Base-by-base conservation (phyloP, 2,888 invertebrate genomes). In the Tineola bisselliella region DNA sequence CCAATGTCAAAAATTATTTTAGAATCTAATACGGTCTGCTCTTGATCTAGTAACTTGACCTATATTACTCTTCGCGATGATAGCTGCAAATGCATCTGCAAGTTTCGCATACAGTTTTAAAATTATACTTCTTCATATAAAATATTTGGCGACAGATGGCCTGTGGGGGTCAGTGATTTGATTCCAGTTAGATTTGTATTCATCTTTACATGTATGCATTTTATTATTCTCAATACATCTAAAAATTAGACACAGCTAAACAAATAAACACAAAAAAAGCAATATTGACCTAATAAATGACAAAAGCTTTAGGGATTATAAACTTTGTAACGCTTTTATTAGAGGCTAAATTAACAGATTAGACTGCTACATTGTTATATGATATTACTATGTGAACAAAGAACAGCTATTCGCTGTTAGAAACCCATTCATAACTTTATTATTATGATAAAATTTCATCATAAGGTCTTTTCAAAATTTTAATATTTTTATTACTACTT, bases 31-130 rank as follows among this genome's bases (percentile, higher is more conserved):
- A n/a, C 8, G 5, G 57, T 30, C 58, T 58, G 73, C 65, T 77
- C 76, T 76, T 76, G 77, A 74, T 72, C 72, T 65, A 68, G 69
- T 68, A 73, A 69, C 69, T 67, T 70, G 75, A 72, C 74, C 75
- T 62, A 72, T 69, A 38, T 38, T 25, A 25, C 25, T 25, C 25
- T 4, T 25, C 25, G 6, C 25, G 25, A 25, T n/a, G n/a, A n/a
- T n/a, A n/a, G n/a, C n/a, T n/a, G n/a, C n/a, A n/a, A n/a, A n/a
- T 25, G 25, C 25, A 25, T 25, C 6, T 25, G 25, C 25, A 25
- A 25, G 6, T 25, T 25, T 2, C 25, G 25, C 6, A 25, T 6
- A n/a, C n/a, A n/a, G n/a, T n/a, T n/a, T n/a, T n/a, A 2, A 25
- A 25, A 25, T 4, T 25, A 25, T 6, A 25, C 25, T 25, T 25